Conservation (phyloP, 1,140 invertebrate species). For the Eciton burchellii region DNA sequence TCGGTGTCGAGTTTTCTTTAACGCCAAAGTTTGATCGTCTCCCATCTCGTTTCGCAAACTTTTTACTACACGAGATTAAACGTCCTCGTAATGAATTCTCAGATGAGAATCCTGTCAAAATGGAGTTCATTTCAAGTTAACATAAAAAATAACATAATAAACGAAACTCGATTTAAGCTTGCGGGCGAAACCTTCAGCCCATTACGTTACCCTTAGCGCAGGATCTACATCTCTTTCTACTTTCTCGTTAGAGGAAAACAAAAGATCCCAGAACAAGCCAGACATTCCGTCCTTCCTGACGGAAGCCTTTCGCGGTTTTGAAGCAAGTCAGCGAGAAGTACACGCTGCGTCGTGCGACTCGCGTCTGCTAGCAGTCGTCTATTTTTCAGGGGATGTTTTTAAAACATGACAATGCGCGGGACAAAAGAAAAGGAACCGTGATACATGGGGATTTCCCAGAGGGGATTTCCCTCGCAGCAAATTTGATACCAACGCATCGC, state of each 20-base stretch:
- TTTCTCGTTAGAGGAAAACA: background rate
- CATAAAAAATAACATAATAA: constrained; percentile 21
- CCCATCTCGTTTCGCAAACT: constrained; percentile 17
- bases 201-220: background rate
- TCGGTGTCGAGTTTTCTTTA: constrained; percentile 22
- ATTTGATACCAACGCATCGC: background rate
- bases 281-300: background rate
- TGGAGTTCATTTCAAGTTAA: constrained; percentile 19
- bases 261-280: background rate
- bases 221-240: no score
- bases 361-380: background rate
- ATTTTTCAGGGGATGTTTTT: constrained; percentile 11
- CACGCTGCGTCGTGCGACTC: background rate
- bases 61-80: constrained; percentile 55
- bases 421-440: background rate
- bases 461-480: background rate
- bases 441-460: background rate
- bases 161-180: constrained; percentile 7
- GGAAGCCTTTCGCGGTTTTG: constrained; percentile 17
- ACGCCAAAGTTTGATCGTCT: constrained; percentile 35
- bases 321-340: constrained; percentile 12
- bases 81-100: constrained; percentile 38
- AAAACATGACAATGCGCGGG: background rate
- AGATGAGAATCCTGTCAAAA: constrained; percentile 32
- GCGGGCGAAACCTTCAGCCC: background rate